Base-by-base conservation (phyloP, 2,797 vertebrate genomes). In the Urocyon cinereoargenteus region DNA sequence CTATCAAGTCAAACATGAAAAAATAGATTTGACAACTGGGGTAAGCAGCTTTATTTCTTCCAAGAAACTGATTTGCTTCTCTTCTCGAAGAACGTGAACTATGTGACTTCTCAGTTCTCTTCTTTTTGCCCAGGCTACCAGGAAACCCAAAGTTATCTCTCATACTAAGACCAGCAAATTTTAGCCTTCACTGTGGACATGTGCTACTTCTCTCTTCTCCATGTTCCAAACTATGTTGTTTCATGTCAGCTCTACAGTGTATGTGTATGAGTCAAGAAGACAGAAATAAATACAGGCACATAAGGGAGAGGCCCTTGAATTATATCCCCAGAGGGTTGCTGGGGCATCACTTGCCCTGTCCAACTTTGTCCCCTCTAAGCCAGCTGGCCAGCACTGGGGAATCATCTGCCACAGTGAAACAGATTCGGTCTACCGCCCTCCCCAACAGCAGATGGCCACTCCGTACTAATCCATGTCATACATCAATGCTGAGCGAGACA, bases 391-490 rank as follows among this genome's bases (percentile, higher is more conserved):
- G 92, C 34, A 0, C 57, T 2, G 24, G 36, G 8, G 7, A 77
- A 51, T 86, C 26, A 34, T 82, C 89, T 92, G 93, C n/a, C 81
- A 57, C 78, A 6, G 12, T 73, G 68, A 78, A 92, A 81, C 87
- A 94, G 85, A 95, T 34, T 59, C 82, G 90, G 85, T 97, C 91
- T 96, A 40, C 45, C 70, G n/a, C 92, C 40, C 88, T 92, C 82
- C 82, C 92, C 70, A 14, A 62, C 7, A 86, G 73, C 97, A 97
- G 96, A 96, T 96, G 97, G 94, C 68, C 0, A 0, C 49, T 86
- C 90, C 7, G 34, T 49, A 26, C 57, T 92, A n/a, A 70, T 40
- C 73, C 14, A 14, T 14, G 61, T 49, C 75, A 82, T 45, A 51
- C 34, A 49, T 79, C 93, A 77, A 16, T 49, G 83, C 75, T 22